Evolutionary conservation across 2,888 invertebrate genomes (phyloP).

Genomic region (Labia minor): DNA sequence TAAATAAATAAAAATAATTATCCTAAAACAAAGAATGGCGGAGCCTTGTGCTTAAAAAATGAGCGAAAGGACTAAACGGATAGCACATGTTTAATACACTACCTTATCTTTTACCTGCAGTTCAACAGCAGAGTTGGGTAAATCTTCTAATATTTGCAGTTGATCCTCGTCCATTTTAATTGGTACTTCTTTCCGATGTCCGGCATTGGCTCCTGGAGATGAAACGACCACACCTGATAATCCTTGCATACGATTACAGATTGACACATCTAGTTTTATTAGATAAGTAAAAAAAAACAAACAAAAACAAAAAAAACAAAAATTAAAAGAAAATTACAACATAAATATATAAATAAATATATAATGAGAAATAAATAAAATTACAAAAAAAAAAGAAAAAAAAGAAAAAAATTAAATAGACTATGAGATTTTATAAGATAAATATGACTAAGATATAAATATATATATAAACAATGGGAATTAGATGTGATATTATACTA

Average conservation of each 20-base stretch:
- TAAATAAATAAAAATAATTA: constrained; percentile 20
- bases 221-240: constrained; percentile 19
- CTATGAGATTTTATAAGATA: too few species aligned
- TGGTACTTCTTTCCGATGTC: constrained; percentile 51
- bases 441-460: too few species aligned
- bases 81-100: constrained; percentile 24
- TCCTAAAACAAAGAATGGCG: constrained; percentile 14
- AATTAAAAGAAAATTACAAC: constrained; percentile 13
- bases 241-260: neutral
- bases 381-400: too few species aligned
- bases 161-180: constrained; percentile 69
- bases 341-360: too few species aligned
- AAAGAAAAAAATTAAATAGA: too few species aligned
- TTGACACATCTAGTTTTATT: neutral
- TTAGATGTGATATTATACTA: too few species aligned
- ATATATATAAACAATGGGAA: too few species aligned
- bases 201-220: constrained; percentile 35
- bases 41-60: neutral
- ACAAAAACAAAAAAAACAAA: neutral
- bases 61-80: neutral
- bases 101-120: constrained; percentile 92
- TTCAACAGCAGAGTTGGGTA: constrained; percentile 87
- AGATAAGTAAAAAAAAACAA: neutral
- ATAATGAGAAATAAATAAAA: too few species aligned
- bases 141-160: constrained; percentile 72